A percentile compares a stretch with the other conserved stretches of the same genome.
Evolutionary conservation across 1,140 invertebrate genomes (phyloP).

Genomic region (Cotesia glomerata): DNA sequence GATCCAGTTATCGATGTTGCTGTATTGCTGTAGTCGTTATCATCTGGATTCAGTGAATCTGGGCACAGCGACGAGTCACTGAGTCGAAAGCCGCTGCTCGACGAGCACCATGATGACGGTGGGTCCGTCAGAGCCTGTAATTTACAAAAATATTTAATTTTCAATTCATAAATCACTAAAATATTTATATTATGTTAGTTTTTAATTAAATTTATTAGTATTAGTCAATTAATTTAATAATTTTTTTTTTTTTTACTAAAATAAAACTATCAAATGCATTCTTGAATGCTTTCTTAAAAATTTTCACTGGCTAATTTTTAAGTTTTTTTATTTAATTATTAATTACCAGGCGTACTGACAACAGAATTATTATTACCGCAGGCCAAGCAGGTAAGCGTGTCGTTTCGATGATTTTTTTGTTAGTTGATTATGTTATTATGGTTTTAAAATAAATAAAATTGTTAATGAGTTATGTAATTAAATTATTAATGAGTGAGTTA

Average conservation of each 20-base stretch:
- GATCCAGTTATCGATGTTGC: constrained; percentile 48
- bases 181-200: not conserved
- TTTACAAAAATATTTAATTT: constrained; percentile 26
- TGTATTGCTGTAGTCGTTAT: not conserved
- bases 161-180: not conserved
- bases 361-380: constrained; percentile 30
- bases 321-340: not conserved
- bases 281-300: too few species aligned
- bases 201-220: not conserved
- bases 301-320: not conserved
- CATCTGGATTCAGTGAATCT: constrained; percentile 58
- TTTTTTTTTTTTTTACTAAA: not conserved
- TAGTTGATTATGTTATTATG: not conserved
- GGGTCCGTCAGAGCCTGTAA: constrained; percentile 55
- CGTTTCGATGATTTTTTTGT: constrained; percentile 38
- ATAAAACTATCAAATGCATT: too few species aligned
- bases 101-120: constrained; percentile 60
- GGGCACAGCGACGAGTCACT: constrained; percentile 57
- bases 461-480: too few species aligned
- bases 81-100: constrained; percentile 47
- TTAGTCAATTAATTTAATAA: not conserved
- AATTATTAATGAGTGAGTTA: too few species aligned
- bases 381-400: constrained; percentile 56
- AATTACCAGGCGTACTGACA: constrained; percentile 16
- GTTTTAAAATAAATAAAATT: constrained; percentile 27